phyloP scores from a whole-genome alignment of 2,888 invertebrate species.

The Drosophila peninsularis region DNA sequence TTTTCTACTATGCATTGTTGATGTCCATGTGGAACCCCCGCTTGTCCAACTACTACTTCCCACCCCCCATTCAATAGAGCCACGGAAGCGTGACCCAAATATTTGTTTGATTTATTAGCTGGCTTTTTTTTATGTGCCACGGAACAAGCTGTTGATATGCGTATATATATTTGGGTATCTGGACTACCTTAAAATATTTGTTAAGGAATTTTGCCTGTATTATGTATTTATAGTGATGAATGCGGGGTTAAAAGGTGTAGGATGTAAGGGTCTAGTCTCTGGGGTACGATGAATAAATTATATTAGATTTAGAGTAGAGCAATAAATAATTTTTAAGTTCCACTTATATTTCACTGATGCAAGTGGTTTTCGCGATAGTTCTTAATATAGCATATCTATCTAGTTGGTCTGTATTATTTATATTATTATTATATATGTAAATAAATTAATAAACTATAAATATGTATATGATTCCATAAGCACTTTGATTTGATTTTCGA shows the following conservation, averaged over 20 bases:
- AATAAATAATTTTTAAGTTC: not conserved
- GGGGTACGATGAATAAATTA: not conserved
- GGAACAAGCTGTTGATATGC: constrained; percentile 57
- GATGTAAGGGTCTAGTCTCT: not conserved
- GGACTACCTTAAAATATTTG: constrained; percentile 27
- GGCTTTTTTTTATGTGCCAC: constrained; percentile 53
- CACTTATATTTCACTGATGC: not conserved
- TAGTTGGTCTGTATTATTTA: not conserved
- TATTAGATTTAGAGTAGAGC: not conserved
- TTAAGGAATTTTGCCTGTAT: constrained; percentile 7
- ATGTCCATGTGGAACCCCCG: constrained; percentile 62
- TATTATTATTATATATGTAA: not conserved
- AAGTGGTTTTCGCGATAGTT: not conserved
- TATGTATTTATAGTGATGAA: constrained; percentile 10
- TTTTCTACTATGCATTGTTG: constrained; percentile 61
- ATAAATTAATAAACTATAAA: not conserved
- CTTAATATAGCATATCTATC: not conserved
- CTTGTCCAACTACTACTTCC: not conserved
- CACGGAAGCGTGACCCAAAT: constrained; percentile 79
- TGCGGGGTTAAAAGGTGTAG: not conserved
- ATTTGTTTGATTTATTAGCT: constrained; percentile 80
- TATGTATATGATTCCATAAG: not conserved
- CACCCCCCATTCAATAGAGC: not conserved
- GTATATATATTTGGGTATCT: constrained; percentile 20
- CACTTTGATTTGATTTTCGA: not conserved